Conservation (phyloP, 2,113 vertebrate species). For the Ageneiosus marmoratus region DNA sequence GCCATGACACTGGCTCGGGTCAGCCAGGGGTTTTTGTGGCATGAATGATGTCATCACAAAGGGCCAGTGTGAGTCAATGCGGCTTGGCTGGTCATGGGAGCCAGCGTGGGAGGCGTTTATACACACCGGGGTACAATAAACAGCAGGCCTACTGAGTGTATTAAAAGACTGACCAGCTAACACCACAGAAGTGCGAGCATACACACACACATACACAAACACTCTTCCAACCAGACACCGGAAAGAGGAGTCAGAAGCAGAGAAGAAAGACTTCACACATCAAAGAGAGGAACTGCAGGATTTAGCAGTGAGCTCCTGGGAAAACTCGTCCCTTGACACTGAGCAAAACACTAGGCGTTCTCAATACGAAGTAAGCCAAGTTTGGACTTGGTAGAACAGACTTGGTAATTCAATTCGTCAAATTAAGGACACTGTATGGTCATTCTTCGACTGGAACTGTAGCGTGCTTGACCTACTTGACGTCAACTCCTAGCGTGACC, state of each 20-base stretch:
- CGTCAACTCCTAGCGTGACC: no score
- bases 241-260: conserved; percentile 2
- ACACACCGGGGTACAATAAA: conserved; percentile 59
- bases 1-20: conserved; percentile 63
- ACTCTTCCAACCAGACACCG: neutral
- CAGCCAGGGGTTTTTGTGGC: conserved; percentile 66
- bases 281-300: conserved; percentile 39
- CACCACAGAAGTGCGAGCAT: neutral
- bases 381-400: no score
- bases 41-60: conserved; percentile 75
- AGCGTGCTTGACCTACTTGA: no score
- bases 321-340: conserved; percentile 13
- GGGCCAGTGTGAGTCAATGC: conserved; percentile 66
- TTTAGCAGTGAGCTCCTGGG: conserved; percentile 31
- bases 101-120: conserved; percentile 60
- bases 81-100: conserved; percentile 38
- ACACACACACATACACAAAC: conserved; percentile 19
- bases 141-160: conserved; percentile 52
- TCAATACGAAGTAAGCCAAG: no score
- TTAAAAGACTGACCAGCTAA: conserved; percentile 50
- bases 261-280: conserved; percentile 46
- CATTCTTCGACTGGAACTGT: no score
- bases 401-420: no score
- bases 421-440: no score
- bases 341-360: conserved; percentile 19